A percentile compares a stretch with the other conserved stretches of the same genome.
Conservation (phyloP, 2,888 invertebrate species). For the Harpagoxenus sublaevis region DNA sequence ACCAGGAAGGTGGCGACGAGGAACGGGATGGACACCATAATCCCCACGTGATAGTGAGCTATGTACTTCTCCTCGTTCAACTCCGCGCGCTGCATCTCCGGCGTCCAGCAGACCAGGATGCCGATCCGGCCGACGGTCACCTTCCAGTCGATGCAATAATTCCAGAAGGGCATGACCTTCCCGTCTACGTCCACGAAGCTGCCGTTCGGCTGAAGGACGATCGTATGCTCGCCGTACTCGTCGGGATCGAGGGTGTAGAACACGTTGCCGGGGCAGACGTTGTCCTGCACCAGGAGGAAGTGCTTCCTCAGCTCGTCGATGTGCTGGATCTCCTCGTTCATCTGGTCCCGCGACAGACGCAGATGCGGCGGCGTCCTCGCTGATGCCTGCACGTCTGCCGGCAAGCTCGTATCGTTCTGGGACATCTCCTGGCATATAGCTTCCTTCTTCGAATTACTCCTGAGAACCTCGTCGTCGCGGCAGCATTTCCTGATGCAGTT, state of each 20-base stretch:
- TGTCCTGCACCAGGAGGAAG: constrained; percentile 73
- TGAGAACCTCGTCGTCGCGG: constrained; percentile 64
- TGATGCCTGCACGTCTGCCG: too few relatives aligned
- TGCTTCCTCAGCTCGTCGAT: constrained; percentile 21
- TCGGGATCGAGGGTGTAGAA: constrained; percentile 74
- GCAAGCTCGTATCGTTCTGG: not conserved
- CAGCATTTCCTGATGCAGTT: constrained; percentile 84
- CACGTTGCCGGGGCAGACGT: constrained; percentile 63
- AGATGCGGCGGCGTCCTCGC: constrained; percentile 14
- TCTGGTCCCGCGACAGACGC: constrained; percentile 24
- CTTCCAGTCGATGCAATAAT: constrained; percentile 80
- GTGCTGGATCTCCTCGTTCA: constrained; percentile 50
- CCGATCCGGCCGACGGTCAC: constrained; percentile 66
- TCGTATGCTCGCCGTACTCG: constrained; percentile 72
- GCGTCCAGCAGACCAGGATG: constrained; percentile 73
- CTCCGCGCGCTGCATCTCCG: not conserved
- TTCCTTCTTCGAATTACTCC: not conserved
- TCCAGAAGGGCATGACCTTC: constrained; percentile 40
- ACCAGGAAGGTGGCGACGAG: constrained; percentile 91
- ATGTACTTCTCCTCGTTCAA: constrained; percentile 32
- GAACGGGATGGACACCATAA: constrained; percentile 92
- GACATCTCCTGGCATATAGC: constrained; percentile 6
- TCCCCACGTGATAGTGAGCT: constrained; percentile 85
- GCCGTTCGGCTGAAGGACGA: constrained; percentile 78
- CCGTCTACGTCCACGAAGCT: not conserved